Conservation (phyloP, 2,113 vertebrate species). For the Myotis davidii region DNA sequence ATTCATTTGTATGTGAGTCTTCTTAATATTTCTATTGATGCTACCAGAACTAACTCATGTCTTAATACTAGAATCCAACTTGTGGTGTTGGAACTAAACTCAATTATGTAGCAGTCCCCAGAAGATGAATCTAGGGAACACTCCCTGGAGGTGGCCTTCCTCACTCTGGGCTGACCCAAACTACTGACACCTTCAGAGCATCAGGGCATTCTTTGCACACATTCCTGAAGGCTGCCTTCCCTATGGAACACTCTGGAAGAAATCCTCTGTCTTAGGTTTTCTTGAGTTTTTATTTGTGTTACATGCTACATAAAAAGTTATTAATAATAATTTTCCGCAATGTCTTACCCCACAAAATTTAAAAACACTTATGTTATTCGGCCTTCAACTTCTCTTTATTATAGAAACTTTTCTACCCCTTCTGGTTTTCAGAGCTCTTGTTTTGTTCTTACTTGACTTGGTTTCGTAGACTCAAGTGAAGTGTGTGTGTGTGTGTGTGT, state of each 20-base stretch:
- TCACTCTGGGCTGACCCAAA: neutral
- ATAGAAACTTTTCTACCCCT: constrained; percentile 61
- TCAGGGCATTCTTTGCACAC: neutral
- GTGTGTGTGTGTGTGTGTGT: neutral
- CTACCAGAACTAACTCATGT: neutral
- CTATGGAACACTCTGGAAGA: constrained; percentile 69
- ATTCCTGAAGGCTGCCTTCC: neutral
- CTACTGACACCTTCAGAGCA: neutral
- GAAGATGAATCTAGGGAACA: neutral
- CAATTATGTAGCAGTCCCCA: neutral
- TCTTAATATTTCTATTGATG: neutral
- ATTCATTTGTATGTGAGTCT: neutral
- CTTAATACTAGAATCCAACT: neutral
- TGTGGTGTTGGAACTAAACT: neutral
- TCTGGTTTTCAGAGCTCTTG: constrained; percentile 77
- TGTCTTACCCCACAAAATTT: constrained; percentile 79
- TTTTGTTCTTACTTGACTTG: constrained; percentile 72
- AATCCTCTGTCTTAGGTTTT: constrained; percentile 78
- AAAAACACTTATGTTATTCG: constrained; percentile 70
- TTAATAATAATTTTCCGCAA: constrained; percentile 83
- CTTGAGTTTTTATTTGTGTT: constrained; percentile 84
- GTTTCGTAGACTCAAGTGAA: neutral
- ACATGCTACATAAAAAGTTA: constrained; percentile 81
- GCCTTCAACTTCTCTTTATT: constrained; percentile 72
- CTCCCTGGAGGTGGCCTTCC: neutral